A percentile compares a stretch with the other conserved stretches of the same genome.
Evolutionary conservation across 1,140 invertebrate species (phyloP).

Genomic region (Bombyx mori): ASM3026992v2 NC_085107.1:8608501-8609000

Average conservation of each 20-base stretch:
- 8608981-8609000: slow-evolving; percentile 14
- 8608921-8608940: slow-evolving; percentile 37
- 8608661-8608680: not conserved
- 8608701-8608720: too few species aligned
- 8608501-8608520: too few species aligned
- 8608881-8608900: slow-evolving; percentile 14
- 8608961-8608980: slow-evolving; percentile 15
- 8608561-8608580: too few species aligned
- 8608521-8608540: too few species aligned
- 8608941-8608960: slow-evolving; percentile 51
- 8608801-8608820: slow-evolving; percentile 57
- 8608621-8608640: too few species aligned
- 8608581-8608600: too few species aligned
- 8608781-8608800: slow-evolving; percentile 20
- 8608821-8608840: slow-evolving; percentile 46
- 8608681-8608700: not conserved
- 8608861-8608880: slow-evolving; percentile 11
- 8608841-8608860: slow-evolving; percentile 16
- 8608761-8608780: slow-evolving; percentile 2
- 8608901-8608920: slow-evolving; percentile 16
- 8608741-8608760: not conserved
- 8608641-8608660: too few species aligned
- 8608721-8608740: too few species aligned
- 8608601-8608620: too few species aligned
- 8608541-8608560: too few species aligned